A percentile compares a stretch with the other conserved stretches of the same genome.
phyloP scores from a whole-genome alignment of 2,888 invertebrate species.

The Aporophyla lueneburgensis region DNA sequence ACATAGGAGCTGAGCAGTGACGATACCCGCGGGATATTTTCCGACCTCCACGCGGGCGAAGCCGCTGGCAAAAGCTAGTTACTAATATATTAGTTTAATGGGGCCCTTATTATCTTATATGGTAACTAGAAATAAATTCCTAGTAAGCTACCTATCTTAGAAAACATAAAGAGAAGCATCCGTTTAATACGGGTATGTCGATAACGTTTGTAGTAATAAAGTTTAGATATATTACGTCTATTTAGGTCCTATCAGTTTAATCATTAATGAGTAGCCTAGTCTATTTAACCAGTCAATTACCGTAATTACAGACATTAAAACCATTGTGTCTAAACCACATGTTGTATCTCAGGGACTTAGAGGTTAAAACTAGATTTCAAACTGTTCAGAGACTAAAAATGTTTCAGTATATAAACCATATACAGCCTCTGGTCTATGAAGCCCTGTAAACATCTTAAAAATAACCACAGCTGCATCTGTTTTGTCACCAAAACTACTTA shows the following conservation, averaged over 20 bases:
- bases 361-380: background rate
- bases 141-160: background rate
- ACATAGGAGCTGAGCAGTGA: too few species aligned
- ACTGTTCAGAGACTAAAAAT: background rate
- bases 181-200: background rate
- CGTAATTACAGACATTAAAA: too few species aligned
- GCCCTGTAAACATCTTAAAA: background rate
- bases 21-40: too few species aligned
- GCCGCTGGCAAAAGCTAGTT: too few species aligned
- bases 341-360: too few species aligned
- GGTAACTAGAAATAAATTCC: background rate
- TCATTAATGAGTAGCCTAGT: constrained; percentile 1
- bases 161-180: background rate
- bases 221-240: background rate
- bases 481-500: constrained; percentile 28
- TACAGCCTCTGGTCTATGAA: background rate
- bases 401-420: background rate
- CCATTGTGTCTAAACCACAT: too few species aligned
- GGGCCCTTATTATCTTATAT: background rate
- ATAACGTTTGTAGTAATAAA: constrained; percentile 2
- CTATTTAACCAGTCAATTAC: too few species aligned
- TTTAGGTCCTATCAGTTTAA: background rate
- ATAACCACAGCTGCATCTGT: background rate
- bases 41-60: too few species aligned
- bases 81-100: too few species aligned